Evolutionary conservation across 2,113 vertebrate species (phyloP).

Genomic region (Sardina pilchardus): DNA sequence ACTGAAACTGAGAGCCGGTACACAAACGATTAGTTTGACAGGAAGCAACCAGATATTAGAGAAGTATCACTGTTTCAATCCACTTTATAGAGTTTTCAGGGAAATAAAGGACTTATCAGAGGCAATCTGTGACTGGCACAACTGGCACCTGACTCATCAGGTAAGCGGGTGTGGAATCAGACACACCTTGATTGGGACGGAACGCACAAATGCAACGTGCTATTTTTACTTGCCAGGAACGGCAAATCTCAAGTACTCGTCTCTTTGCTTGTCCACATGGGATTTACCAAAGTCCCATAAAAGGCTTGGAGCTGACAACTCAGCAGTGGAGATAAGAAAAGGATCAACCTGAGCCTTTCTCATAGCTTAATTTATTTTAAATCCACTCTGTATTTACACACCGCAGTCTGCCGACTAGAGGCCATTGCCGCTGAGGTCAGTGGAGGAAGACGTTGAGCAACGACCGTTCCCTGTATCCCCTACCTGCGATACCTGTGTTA

Average conservation of each 20-base stretch:
- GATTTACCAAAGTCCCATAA: slow-evolving; percentile 55
- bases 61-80: background rate
- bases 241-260: slow-evolving; percentile 46
- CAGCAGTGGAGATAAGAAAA: slow-evolving; percentile 70
- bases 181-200: slow-evolving; percentile 41
- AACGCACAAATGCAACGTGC: slow-evolving; percentile 25
- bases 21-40: background rate
- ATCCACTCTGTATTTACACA: slow-evolving; percentile 69
- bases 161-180: background rate
- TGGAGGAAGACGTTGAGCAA: background rate
- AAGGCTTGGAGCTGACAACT: slow-evolving; percentile 64
- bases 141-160: background rate
- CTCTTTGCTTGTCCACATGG: slow-evolving; percentile 51
- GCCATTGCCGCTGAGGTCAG: slow-evolving; percentile 54
- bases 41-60: background rate
- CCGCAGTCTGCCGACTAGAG: slow-evolving; percentile 56
- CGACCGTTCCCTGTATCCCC: background rate
- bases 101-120: background rate
- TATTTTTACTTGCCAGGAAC: slow-evolving; percentile 41
- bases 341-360: slow-evolving; percentile 73
- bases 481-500: background rate
- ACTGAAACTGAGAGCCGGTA: background rate
- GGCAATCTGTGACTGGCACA: background rate
- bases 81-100: background rate
- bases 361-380: slow-evolving; percentile 73